A percentile compares a stretch with the other conserved stretches of the same genome.
Evolutionary conservation across 2,797 vertebrate species (phyloP).

Genomic region (Numenius phaeopus): DNA sequence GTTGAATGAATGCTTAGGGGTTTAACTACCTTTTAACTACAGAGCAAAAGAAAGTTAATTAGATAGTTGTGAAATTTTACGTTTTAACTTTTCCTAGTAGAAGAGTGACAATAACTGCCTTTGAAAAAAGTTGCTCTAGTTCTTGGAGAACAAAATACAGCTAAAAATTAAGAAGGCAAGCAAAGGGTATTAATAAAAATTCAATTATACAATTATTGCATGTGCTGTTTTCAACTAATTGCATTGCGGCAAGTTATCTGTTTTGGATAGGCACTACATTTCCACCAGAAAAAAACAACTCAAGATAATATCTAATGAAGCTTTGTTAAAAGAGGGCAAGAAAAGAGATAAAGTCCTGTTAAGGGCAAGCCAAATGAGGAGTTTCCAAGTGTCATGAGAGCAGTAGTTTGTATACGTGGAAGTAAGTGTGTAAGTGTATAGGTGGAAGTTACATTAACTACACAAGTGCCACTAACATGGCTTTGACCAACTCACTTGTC

Average conservation of each 20-base stretch:
- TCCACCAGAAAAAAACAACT: constrained; percentile 15
- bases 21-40: constrained; percentile 72
- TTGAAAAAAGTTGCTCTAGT: not conserved
- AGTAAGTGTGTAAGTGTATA: too few relatives aligned
- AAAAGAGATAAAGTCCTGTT: not conserved
- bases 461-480: not conserved
- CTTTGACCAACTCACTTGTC: not conserved
- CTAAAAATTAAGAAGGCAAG: constrained; percentile 23
- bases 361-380: not conserved
- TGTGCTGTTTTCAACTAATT: constrained; percentile 71
- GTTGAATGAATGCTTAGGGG: constrained; percentile 60
- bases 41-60: constrained; percentile 54
- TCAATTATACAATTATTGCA: constrained; percentile 69
- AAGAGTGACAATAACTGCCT: not conserved
- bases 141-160: not conserved
- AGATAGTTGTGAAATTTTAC: constrained; percentile 23
- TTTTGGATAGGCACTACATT: constrained; percentile 43
- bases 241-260: constrained; percentile 54
- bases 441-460: not conserved
- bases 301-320: not conserved
- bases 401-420: not conserved
- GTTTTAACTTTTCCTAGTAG: not conserved
- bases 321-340: not conserved
- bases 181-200: constrained; percentile 65
- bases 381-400: not conserved